Conservation (phyloP, 2,888 invertebrate genomes). For the Eretmocerus hayati region DNA sequence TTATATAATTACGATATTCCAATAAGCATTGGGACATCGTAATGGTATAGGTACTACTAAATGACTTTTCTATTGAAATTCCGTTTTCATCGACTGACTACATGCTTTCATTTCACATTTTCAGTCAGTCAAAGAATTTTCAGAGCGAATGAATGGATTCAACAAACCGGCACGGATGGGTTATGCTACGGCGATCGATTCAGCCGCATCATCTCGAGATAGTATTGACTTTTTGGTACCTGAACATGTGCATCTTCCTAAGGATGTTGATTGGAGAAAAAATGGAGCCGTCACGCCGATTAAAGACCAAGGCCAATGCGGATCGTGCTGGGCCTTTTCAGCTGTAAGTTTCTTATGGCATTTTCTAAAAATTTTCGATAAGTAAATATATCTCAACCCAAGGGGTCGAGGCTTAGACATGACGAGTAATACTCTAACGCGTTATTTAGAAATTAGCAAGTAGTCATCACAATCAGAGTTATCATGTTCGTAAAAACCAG, state of each 20-base stretch:
- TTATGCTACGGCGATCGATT: not conserved
- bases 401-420: too few relatives aligned
- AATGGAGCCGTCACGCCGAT: slow-evolving; percentile 79
- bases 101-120: too few relatives aligned
- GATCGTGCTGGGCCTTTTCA: slow-evolving; percentile 63
- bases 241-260: slow-evolving; percentile 65
- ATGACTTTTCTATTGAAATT: too few relatives aligned
- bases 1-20: too few relatives aligned
- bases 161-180: slow-evolving; percentile 21
- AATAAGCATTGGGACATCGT: too few relatives aligned
- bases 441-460: too few relatives aligned
- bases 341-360: slow-evolving; percentile 36
- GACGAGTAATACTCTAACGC: too few relatives aligned
- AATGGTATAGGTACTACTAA: too few relatives aligned
- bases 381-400: not conserved
- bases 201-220: not conserved
- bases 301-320: slow-evolving; percentile 77
- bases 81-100: too few relatives aligned
- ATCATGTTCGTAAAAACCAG: too few relatives aligned
- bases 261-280: slow-evolving; percentile 75
- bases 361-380: not conserved
- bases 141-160: slow-evolving; percentile 56
- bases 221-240: slow-evolving; percentile 58
- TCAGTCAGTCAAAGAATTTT: slow-evolving; percentile 72
- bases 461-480: too few relatives aligned